These are phyloP conservation scores for Taxidea taxus DNA, from an alignment of 2,113 vertebrate species.

Conservation along the genomic window DNA sequence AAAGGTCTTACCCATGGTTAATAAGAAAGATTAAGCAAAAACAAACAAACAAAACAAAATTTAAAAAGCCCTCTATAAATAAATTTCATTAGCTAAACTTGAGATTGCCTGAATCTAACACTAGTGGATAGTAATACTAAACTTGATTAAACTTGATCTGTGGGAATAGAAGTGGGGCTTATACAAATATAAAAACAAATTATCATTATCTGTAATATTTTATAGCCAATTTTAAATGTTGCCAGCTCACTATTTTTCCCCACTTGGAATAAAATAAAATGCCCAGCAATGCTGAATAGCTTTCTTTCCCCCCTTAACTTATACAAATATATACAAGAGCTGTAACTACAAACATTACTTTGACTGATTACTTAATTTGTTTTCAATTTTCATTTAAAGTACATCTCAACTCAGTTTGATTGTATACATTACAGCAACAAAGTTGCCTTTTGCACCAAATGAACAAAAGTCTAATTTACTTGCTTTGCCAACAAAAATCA, in stretches of 20 bases:
- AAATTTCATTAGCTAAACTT: background rate
- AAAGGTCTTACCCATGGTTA: background rate
- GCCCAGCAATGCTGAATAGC: background rate
- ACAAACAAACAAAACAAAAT: background rate
- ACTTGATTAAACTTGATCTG: background rate
- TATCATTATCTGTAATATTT: slow-evolving; percentile 20
- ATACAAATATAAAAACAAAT: slow-evolving; percentile 10
- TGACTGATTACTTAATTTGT: slow-evolving; percentile 65
- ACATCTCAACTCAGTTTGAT: slow-evolving; percentile 55
- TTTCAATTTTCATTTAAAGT: slow-evolving; percentile 67
- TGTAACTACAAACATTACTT: background rate
- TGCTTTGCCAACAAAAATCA: background rate
- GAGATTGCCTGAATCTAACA: background rate
- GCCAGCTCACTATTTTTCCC: background rate
- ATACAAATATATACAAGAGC: background rate
- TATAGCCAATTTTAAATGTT: slow-evolving; percentile 13
- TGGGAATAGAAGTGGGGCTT: background rate
- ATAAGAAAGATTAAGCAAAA: background rate
- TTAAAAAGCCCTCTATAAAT: background rate
- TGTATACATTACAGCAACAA: slow-evolving; percentile 39
- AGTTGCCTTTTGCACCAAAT: slow-evolving; percentile 54
- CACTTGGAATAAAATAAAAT: slow-evolving; percentile 29
- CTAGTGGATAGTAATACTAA: background rate
- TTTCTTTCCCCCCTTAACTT: background rate
- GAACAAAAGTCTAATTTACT: slow-evolving; percentile 56